Evolutionary conservation across 1,140 invertebrate species (phyloP), one percentile per base, ranked within the genome.

Genomic region (Heliconius himera): DNA sequence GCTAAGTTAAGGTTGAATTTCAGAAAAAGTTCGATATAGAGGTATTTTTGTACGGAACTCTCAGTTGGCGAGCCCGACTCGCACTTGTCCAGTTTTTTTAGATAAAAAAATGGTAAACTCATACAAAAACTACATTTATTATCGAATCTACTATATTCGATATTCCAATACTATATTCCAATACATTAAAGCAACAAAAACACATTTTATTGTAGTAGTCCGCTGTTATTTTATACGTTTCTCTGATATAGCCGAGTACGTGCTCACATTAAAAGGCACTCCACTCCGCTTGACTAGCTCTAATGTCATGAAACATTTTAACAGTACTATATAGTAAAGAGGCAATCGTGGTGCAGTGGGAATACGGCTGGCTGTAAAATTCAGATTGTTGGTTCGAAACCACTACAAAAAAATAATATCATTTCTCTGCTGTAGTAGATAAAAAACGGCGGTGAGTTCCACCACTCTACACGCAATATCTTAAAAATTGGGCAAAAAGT

Each of bases 221-320:
- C 9, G 9, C 4, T 66, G 60, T 66, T 66, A 66, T 66, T 66
- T 29, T 66, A 66, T 66, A 66, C 60, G 26, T 66, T 66, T 66
- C 26, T 22, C 60, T 66, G 60, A 66, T 66, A 66, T 66, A 66
- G 60, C 60, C 22, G n/a, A 66, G 60, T 66, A 66, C 60, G 60
- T 66, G 60, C 60, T 66, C 60, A 66, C 60, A 66, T 66, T 66
- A 66, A 66, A 66, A 66, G 60, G 60, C 60, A 66, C 60, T 66
- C 60, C 26, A 66, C 60, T 66, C 26, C 60, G 60, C 60, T 66
- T 66, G 60, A 66, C 60, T 66, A 66, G 60, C 60, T 66, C 60
- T 66, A 29, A 66, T 66, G 60, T 66, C 60, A 66, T 66, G 26
- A 66, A 66, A 66, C 60, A 66, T 66, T 66, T 66, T 66, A 66